Conservation (phyloP, 37 sponge, comb jelly and placozoan genomes). For the Oscarella lobularis region DNA sequence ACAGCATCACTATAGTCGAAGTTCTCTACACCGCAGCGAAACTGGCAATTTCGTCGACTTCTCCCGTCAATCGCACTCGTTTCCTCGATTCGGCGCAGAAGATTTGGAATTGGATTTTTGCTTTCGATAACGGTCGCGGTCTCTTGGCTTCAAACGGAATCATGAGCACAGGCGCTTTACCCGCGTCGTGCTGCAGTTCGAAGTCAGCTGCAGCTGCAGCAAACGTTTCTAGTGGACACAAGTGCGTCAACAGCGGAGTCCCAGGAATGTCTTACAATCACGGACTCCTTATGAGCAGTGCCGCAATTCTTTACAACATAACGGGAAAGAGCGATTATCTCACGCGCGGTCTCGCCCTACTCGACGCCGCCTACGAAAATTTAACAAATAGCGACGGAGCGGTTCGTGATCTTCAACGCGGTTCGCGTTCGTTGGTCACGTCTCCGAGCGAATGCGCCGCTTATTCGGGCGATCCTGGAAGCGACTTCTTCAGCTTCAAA, state of each 20-base stretch:
- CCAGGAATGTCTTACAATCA: conserved; percentile 42
- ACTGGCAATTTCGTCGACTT: conserved; percentile 4
- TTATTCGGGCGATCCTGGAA: conserved; percentile 18
- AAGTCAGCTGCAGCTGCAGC: not conserved
- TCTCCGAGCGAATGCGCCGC: not conserved
- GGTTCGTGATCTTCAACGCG: conserved; percentile 16
- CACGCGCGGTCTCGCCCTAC: conserved; percentile 12
- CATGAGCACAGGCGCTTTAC: conserved; percentile 30
- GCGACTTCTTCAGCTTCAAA: conserved; percentile 35
- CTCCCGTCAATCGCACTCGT: not conserved
- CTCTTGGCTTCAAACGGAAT: conserved; percentile 19
- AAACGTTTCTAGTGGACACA: not conserved
- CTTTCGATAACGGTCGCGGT: conserved; percentile 25
- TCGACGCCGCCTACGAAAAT: conserved; percentile 24
- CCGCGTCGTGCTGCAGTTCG: conserved; percentile 24
- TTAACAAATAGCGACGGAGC: conserved; percentile 24
- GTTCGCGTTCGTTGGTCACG: not conserved
- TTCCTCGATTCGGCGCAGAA: not conserved
- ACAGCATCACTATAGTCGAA: conserved; percentile 25
- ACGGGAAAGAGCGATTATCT: conserved; percentile 24
- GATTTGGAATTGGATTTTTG: conserved; percentile 34
- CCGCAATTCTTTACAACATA: conserved; percentile 25
- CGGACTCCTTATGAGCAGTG: conserved; percentile 27
- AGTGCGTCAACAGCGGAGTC: not conserved
- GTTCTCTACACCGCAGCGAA: conserved; percentile 19